Evolutionary conservation across 1,140 invertebrate species (phyloP).

Genomic region (Argopecten irradians): DNA sequence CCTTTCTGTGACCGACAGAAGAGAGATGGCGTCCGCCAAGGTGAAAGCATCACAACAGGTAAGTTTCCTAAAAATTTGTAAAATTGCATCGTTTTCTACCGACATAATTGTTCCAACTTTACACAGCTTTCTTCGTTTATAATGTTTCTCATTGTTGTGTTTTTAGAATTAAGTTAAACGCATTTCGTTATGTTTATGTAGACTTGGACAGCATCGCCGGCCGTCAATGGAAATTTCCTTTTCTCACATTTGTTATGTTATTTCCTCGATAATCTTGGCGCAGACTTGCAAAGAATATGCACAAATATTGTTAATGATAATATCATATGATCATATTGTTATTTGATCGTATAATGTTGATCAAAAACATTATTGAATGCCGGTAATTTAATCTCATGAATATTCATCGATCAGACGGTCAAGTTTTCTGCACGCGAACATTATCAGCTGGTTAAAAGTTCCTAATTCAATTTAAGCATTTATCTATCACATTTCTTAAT

Average conservation of each 20-base stretch:
- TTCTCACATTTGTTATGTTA: background rate
- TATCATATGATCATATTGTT: background rate
- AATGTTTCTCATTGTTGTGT: background rate
- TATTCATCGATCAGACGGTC: background rate
- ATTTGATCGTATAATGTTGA: background rate
- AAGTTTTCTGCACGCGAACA: background rate
- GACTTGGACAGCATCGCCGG: background rate
- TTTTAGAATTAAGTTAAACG: background rate
- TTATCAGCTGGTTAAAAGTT: background rate
- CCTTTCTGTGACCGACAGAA: conserved; percentile 40
- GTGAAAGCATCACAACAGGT: conserved; percentile 42
- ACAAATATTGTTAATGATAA: background rate
- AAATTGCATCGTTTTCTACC: background rate
- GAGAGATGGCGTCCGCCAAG: conserved; percentile 47
- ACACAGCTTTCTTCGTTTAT: background rate
- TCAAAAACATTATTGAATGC: background rate
- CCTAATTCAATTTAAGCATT: no score
- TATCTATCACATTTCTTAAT: no score
- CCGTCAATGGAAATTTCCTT: background rate
- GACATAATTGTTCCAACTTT: background rate
- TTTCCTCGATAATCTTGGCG: background rate
- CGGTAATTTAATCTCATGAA: background rate
- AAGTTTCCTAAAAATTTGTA: background rate
- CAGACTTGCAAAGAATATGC: background rate
- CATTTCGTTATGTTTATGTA: background rate